These are phyloP conservation scores for Hypsibius dujardini DNA, from an alignment of 1,140 invertebrate genomes.

Conservation along the genomic window DNA sequence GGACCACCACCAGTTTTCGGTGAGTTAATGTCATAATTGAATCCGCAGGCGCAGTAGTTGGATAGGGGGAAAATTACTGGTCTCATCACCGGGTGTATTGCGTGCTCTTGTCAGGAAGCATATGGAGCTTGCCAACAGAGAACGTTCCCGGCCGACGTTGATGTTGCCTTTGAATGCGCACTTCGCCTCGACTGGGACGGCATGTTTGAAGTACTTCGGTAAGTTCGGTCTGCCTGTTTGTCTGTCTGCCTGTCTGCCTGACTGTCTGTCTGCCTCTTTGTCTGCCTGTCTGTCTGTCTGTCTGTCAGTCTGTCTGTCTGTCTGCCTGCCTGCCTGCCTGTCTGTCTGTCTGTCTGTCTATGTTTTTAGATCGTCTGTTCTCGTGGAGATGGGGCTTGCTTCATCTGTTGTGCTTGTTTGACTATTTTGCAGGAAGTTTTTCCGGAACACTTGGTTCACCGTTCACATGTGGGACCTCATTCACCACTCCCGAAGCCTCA, in stretches of 20 bases:
- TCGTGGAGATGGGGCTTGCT: background rate
- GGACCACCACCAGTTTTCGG: background rate
- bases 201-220: too few species aligned
- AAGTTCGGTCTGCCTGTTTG: too few species aligned
- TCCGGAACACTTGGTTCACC: conserved; percentile 1
- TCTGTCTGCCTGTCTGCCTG: too few species aligned
- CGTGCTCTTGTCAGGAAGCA: conserved; percentile 1
- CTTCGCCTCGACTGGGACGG: too few species aligned
- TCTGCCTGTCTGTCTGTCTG: too few species aligned
- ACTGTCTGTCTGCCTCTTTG: too few species aligned
- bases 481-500: background rate
- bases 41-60: background rate
- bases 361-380: background rate
- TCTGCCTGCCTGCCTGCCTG: too few species aligned
- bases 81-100: background rate
- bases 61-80: background rate
- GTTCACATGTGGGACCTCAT: background rate
- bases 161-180: too few species aligned
- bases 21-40: background rate
- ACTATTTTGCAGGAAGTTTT: background rate
- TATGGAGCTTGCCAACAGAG: background rate
- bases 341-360: background rate
- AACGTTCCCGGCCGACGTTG: background rate
- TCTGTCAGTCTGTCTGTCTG: too few species aligned
- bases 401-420: background rate